These are phyloP conservation scores for Chionodraco myersi DNA, from an alignment of 2,113 vertebrate genomes.

Conservation along the genomic window DNA sequence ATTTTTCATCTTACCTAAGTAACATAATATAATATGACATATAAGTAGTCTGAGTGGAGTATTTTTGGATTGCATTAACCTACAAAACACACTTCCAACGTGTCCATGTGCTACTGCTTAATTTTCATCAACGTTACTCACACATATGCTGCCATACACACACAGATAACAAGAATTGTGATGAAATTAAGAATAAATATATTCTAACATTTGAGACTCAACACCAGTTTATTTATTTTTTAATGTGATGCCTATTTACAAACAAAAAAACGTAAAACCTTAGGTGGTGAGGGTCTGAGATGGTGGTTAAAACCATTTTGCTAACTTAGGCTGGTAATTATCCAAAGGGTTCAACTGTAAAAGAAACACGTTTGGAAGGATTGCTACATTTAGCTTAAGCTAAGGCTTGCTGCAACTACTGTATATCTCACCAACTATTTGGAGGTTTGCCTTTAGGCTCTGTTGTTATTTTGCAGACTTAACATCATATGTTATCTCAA, in stretches of 20 bases:
- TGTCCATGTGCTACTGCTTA: background rate
- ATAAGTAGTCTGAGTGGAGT: background rate
- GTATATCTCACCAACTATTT: background rate
- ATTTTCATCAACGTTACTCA: background rate
- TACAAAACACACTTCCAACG: background rate
- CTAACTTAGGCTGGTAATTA: background rate
- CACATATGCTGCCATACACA: background rate
- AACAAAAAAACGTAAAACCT: background rate
- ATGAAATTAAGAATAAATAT: background rate
- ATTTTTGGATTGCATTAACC: background rate
- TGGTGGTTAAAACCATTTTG: background rate
- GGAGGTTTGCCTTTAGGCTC: background rate
- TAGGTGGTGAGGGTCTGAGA: background rate
- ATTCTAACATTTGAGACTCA: background rate
- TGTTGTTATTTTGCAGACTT: background rate
- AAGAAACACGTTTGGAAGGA: background rate
- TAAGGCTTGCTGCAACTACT: background rate
- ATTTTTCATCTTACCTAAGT: background rate
- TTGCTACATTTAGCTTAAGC: background rate
- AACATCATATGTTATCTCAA: background rate
- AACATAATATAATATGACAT: too few relatives aligned
- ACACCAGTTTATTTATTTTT: background rate
- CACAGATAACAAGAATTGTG: background rate
- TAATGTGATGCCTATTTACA: too few relatives aligned
- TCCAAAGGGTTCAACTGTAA: background rate